Percentiles rank a stretch among this genome's conserved stretches.
These are phyloP conservation scores for Calliscelio sp. DNA, from an alignment of 2,888 invertebrate genomes.

Conservation along the genomic window DNA sequence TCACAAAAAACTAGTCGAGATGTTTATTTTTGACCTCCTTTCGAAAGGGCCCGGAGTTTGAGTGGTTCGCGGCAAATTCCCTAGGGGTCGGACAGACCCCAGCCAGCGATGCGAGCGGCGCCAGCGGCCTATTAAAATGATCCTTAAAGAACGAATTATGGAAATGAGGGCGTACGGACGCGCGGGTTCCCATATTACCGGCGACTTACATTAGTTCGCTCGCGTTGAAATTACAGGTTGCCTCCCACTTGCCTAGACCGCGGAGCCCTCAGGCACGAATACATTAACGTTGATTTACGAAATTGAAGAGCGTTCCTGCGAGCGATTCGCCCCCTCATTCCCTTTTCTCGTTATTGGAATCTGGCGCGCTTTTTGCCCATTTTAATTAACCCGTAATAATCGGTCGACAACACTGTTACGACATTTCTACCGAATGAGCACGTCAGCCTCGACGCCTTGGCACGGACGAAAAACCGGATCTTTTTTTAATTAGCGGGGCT, in stretches of 20 bases:
- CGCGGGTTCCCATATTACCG: slow-evolving; percentile 82
- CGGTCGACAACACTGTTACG: slow-evolving; percentile 67
- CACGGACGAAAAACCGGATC: slow-evolving; percentile 51
- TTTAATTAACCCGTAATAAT: slow-evolving; percentile 73
- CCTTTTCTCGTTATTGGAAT: slow-evolving; percentile 69
- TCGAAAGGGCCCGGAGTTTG: slow-evolving; percentile 39
- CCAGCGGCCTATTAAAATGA: slow-evolving; percentile 85
- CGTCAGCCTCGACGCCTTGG: slow-evolving; percentile 44
- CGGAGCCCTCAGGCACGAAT: slow-evolving; percentile 75
- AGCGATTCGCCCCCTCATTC: slow-evolving; percentile 15
- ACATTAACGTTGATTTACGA: slow-evolving; percentile 82
- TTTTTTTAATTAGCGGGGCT: slow-evolving; percentile 62
- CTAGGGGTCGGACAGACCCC: slow-evolving; percentile 65
- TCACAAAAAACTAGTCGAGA: slow-evolving; percentile 47
- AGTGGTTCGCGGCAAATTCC: slow-evolving; percentile 43
- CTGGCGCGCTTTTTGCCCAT: slow-evolving; percentile 63
- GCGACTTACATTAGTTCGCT: slow-evolving; percentile 80
- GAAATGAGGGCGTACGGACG: slow-evolving; percentile 81
- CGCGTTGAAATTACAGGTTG: slow-evolving; percentile 84
- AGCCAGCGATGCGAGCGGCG: slow-evolving; percentile 77
- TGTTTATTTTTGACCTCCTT: slow-evolving; percentile 71
- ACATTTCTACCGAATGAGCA: slow-evolving; percentile 54
- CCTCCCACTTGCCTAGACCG: slow-evolving; percentile 72
- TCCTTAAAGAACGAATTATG: slow-evolving; percentile 84
- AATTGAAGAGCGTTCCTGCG: slow-evolving; percentile 71